A percentile compares a stretch with the other conserved stretches of the same genome.
Evolutionary conservation across 2,797 vertebrate genomes (phyloP).

Genomic region (Atherinosoma microstoma): DNA sequence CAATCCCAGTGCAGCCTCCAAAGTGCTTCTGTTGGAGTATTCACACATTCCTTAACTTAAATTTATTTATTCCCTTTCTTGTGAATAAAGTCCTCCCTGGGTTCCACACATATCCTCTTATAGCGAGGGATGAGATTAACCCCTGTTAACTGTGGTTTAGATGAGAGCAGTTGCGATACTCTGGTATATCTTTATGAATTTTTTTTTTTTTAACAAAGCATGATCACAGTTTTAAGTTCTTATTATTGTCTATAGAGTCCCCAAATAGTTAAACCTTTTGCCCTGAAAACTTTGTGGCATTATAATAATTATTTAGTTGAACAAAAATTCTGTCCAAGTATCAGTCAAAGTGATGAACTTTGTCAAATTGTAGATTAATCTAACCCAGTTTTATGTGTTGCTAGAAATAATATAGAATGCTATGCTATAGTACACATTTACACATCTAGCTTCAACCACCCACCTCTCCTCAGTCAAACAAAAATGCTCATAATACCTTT

Average conservation of each 20-base stretch:
- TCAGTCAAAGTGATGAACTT: not conserved
- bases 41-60: not conserved
- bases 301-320: not conserved
- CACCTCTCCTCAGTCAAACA: constrained; percentile 12
- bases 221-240: not conserved
- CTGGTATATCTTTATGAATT: not conserved
- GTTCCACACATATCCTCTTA: not conserved
- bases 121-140: not conserved
- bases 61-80: not conserved
- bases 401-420: constrained; percentile 6
- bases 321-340: not conserved
- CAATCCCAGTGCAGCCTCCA: no score
- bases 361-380: not conserved
- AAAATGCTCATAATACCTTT: constrained; percentile 1
- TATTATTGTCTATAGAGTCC: not conserved
- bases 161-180: not conserved
- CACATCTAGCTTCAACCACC: constrained; percentile 22
- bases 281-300: not conserved
- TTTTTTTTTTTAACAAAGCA: not conserved
- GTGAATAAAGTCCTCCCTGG: not conserved
- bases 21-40: no score
- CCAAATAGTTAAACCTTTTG: not conserved
- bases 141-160: not conserved
- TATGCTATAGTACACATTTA: constrained; percentile 7
- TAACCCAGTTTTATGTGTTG: constrained; percentile 16